These are phyloP conservation scores for Xylota sylvarum DNA, from an alignment of 2,888 invertebrate species.

Conservation along the genomic window DNA sequence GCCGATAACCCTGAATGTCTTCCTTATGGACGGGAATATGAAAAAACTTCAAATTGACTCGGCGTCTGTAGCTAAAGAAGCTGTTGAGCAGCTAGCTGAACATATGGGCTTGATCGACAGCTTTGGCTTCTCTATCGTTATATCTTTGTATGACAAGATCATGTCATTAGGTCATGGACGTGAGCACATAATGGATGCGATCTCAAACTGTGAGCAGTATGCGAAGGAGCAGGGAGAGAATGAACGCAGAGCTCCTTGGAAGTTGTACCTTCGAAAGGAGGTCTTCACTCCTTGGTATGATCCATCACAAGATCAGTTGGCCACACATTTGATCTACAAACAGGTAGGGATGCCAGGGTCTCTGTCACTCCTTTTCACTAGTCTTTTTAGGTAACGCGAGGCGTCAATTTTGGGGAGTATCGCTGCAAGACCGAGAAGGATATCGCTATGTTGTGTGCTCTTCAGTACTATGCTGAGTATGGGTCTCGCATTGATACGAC, in stretches of 20 bases:
- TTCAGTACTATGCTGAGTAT: slow-evolving; percentile 95
- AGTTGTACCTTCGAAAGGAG: slow-evolving; percentile 94
- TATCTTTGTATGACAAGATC: slow-evolving; percentile 95
- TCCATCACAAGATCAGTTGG: slow-evolving; percentile 91
- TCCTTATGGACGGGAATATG: slow-evolving; percentile 94
- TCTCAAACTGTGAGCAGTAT: slow-evolving; percentile 98
- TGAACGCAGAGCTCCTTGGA: slow-evolving; percentile 95
- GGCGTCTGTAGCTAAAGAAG: slow-evolving; percentile 95
- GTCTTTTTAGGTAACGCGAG: slow-evolving; percentile 87
- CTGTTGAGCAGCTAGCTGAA: slow-evolving; percentile 92
- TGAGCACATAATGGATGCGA: slow-evolving; percentile 98
- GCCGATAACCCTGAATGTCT: slow-evolving; percentile 92
- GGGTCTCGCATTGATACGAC: slow-evolving; percentile 89
- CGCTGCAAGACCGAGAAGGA: slow-evolving; percentile 93
- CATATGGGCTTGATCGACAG: slow-evolving; percentile 91
- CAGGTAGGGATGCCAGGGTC: slow-evolving; percentile 85
- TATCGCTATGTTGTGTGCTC: slow-evolving; percentile 94
- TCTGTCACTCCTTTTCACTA: not conserved
- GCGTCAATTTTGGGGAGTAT: slow-evolving; percentile 97
- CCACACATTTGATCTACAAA: slow-evolving; percentile 95
- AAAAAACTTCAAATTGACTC: slow-evolving; percentile 95
- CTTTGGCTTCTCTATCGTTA: slow-evolving; percentile 96
- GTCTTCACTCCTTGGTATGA: slow-evolving; percentile 97
- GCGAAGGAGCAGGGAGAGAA: slow-evolving; percentile 95
- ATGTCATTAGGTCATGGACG: slow-evolving; percentile 94